phyloP scores from a whole-genome alignment of 2,888 invertebrate species.

The Microplitis manilae region DNA sequence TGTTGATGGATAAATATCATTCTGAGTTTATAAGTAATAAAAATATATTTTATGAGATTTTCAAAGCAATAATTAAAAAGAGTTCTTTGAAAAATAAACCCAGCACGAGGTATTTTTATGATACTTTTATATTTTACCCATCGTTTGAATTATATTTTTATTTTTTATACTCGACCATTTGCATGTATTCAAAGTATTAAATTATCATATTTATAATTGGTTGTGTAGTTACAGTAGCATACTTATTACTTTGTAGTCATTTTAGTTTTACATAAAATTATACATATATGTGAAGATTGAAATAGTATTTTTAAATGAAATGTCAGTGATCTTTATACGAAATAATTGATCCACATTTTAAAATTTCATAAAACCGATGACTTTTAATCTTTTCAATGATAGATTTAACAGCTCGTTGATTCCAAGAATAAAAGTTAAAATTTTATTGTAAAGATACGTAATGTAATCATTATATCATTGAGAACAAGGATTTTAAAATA shows the following conservation, averaged over 20 bases:
- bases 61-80: too few relatives aligned
- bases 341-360: too few relatives aligned
- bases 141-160: not conserved
- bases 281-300: too few relatives aligned
- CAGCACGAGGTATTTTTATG: not conserved
- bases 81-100: not conserved
- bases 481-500: slow-evolving; percentile 60
- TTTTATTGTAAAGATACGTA: slow-evolving; percentile 35
- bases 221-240: not conserved
- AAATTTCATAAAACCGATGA: too few relatives aligned
- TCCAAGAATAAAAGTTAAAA: slow-evolving; percentile 32
- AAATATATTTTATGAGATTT: too few relatives aligned
- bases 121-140: not conserved
- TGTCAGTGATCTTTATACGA: not conserved
- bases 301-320: not conserved
- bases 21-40: too few relatives aligned
- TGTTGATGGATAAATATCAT: too few relatives aligned
- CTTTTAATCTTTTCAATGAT: not conserved
- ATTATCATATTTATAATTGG: not conserved
- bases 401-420: not conserved
- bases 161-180: not conserved
- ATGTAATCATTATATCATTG: slow-evolving; percentile 59
- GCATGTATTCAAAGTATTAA: not conserved
- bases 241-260: not conserved
- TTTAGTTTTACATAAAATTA: not conserved